These are phyloP conservation scores for Pangasius sanitwongsei DNA, from an alignment of 2,797 vertebrate species.

Conservation along the genomic window DNA sequence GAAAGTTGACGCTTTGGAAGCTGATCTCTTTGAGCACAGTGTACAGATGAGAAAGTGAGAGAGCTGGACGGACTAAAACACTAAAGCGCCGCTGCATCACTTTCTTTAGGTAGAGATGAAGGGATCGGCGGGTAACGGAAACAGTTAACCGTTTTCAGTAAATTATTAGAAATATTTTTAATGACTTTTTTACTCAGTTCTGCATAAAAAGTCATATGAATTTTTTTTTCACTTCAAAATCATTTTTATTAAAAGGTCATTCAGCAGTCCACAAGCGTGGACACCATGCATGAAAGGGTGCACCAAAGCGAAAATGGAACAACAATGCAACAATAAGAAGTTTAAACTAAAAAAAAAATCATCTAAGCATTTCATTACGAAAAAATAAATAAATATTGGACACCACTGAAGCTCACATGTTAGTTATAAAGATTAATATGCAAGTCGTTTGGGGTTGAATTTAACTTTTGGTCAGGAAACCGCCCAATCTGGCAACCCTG, in stretches of 20 bases:
- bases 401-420: not conserved
- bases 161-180: too few relatives aligned
- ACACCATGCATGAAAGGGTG: too few relatives aligned
- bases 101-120: not conserved
- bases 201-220: too few relatives aligned
- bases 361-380: not conserved
- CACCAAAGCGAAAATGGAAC: not conserved
- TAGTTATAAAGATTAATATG: not conserved
- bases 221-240: too few relatives aligned
- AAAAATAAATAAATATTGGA: not conserved
- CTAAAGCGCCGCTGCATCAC: not conserved
- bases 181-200: too few relatives aligned
- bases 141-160: not conserved
- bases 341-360: not conserved
- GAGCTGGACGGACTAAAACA: not conserved
- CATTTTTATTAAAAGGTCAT: too few relatives aligned
- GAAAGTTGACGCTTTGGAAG: not conserved
- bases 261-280: too few relatives aligned
- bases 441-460: too few relatives aligned
- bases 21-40: not conserved
- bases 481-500: constrained; percentile 50
- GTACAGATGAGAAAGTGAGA: not conserved
- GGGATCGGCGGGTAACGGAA: not conserved
- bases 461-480: not conserved
- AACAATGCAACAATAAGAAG: not conserved